Percentiles rank a stretch among this genome's conserved stretches.
phyloP scores from a whole-genome alignment of 2,113 vertebrate genomes.

The Pelodiscus sinensis region DNA sequence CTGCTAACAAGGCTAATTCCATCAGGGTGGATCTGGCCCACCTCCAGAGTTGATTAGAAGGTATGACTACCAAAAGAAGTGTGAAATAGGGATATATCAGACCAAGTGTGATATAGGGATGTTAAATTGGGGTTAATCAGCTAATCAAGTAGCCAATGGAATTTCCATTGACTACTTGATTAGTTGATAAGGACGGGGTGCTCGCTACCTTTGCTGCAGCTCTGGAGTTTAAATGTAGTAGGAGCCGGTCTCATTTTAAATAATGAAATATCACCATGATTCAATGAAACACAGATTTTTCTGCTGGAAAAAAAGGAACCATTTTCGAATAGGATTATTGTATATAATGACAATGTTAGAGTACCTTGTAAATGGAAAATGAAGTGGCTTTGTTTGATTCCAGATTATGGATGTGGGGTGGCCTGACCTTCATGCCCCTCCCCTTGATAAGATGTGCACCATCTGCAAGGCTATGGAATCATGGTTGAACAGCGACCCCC shows the following conservation, averaged over 20 bases:
- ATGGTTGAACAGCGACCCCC: conserved; percentile 91
- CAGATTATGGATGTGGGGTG: conserved; percentile 94
- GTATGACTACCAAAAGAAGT: too few species aligned
- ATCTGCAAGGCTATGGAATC: conserved; percentile 97
- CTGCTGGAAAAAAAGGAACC: background rate
- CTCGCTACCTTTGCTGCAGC: too few species aligned
- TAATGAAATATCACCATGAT: background rate
- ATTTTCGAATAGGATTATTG: background rate
- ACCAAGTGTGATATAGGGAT: too few species aligned
- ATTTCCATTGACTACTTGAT: too few species aligned
- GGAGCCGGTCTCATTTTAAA: background rate
- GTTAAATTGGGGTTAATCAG: too few species aligned
- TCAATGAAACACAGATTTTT: background rate
- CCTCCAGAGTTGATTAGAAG: too few species aligned
- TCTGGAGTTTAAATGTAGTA: too few species aligned
- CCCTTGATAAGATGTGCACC: conserved; percentile 94
- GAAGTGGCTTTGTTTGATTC: conserved; percentile 31
- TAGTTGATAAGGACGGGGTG: too few species aligned
- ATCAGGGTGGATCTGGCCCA: too few species aligned
- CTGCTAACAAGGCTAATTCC: too few species aligned
- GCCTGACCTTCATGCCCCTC: conserved; percentile 94
- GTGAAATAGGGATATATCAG: too few species aligned
- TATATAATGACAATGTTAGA: background rate
- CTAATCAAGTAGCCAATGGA: too few species aligned
- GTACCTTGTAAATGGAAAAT: background rate